phyloP scores from a whole-genome alignment of 2,113 vertebrate genomes.

The Microtus ochrogaster region DNA sequence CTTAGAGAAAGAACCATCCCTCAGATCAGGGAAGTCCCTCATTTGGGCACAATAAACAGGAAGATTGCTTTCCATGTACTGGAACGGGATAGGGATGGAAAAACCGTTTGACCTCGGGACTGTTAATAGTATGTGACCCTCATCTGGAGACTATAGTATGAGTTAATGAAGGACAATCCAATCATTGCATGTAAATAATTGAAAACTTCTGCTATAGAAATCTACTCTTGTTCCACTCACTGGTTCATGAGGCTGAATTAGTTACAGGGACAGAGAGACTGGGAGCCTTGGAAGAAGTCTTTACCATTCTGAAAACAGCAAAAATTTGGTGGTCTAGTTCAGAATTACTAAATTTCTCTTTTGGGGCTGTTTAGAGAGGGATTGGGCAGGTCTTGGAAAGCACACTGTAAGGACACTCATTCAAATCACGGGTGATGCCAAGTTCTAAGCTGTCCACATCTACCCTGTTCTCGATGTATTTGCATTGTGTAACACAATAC shows the following conservation, averaged over 20 bases:
- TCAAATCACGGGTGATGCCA: neutral
- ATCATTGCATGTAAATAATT: constrained; percentile 28
- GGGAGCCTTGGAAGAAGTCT: neutral
- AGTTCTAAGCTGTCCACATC: neutral
- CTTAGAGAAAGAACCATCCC: constrained; percentile 40
- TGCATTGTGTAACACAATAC: neutral
- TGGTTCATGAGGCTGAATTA: neutral
- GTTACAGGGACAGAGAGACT: constrained; percentile 7
- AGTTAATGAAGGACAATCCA: neutral
- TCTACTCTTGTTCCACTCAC: neutral
- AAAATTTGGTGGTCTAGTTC: neutral
- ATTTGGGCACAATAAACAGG: constrained; percentile 10
- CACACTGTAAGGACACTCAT: neutral
- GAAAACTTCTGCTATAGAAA: constrained; percentile 24
- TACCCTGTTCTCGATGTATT: neutral
- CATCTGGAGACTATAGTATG: neutral
- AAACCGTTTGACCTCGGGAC: neutral
- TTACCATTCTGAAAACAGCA: neutral
- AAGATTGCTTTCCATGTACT: neutral
- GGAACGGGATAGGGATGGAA: no score
- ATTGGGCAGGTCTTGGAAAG: neutral
- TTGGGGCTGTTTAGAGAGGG: neutral
- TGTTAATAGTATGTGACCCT: neutral
- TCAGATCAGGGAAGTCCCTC: neutral
- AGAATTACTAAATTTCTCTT: neutral